Percentiles rank a stretch among this genome's conserved stretches.
These are phyloP conservation scores for Eudasyphora cyanicolor DNA, from an alignment of 2,888 invertebrate species.

Conservation along the genomic window DNA sequence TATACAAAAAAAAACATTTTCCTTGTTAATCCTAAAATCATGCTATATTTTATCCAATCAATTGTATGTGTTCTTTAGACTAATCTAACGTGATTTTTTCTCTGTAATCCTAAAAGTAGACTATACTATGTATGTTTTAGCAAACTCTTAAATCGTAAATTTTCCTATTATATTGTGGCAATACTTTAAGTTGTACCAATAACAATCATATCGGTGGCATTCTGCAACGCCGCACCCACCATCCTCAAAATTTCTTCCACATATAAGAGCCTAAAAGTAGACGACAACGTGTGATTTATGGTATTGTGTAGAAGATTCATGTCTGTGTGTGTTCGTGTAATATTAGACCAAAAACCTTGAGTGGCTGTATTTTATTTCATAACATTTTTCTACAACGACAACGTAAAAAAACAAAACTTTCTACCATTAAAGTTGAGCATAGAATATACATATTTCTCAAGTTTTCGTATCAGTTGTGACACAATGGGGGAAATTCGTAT, in stretches of 20 bases:
- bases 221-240: too few species aligned
- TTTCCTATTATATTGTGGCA: not conserved
- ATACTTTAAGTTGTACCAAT: not conserved
- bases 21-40: not conserved
- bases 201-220: not conserved
- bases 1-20: too few species aligned
- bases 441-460: not conserved
- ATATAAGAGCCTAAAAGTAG: conserved; percentile 1
- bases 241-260: too few species aligned
- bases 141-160: not conserved
- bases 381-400: not conserved
- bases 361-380: not conserved
- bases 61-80: not conserved
- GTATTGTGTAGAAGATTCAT: not conserved
- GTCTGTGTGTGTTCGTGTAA: not conserved
- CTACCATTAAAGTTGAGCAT: not conserved
- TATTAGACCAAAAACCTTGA: not conserved
- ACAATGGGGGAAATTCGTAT: not conserved
- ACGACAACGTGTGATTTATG: not conserved
- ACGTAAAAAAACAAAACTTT: not conserved
- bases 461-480: not conserved
- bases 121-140: not conserved
- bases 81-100: not conserved
- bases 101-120: not conserved
- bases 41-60: not conserved